These are phyloP conservation scores for Polietes domitor DNA, from an alignment of 2,888 invertebrate genomes.

Conservation along the genomic window DNA sequence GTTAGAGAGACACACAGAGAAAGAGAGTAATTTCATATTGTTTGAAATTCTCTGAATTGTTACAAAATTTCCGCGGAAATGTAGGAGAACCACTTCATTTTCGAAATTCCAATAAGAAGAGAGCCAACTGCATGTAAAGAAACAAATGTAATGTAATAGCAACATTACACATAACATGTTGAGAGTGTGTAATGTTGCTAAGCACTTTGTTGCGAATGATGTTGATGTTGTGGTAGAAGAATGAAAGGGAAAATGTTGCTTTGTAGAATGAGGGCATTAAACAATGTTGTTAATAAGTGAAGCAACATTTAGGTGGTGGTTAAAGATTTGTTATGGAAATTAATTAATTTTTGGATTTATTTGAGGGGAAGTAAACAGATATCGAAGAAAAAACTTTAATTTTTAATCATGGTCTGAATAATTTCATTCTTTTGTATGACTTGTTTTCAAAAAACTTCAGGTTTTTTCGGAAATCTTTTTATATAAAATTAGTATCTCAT, in stretches of 20 bases:
- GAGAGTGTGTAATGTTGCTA: not conserved
- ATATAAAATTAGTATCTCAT: too few species aligned
- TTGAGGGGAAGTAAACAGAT: not conserved
- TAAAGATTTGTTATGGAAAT: not conserved
- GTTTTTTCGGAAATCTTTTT: too few species aligned
- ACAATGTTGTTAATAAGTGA: not conserved
- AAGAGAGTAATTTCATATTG: not conserved
- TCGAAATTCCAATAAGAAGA: conserved; percentile 42
- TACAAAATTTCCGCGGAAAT: conserved; percentile 20
- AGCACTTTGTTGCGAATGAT: not conserved
- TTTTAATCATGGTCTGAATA: too few species aligned
- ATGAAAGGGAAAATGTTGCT: conserved; percentile 29
- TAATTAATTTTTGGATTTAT: not conserved
- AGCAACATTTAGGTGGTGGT: not conserved
- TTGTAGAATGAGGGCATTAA: conserved; percentile 15
- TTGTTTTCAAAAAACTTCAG: too few species aligned
- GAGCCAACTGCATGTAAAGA: too few species aligned
- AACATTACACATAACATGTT: conserved; percentile 27
- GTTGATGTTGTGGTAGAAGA: too few species aligned
- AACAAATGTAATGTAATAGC: not conserved
- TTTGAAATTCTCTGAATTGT: conserved; percentile 9
- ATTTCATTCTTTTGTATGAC: too few species aligned
- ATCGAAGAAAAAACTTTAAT: too few species aligned
- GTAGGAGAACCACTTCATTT: conserved; percentile 11
- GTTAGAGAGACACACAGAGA: not conserved